Evolutionary conservation across 2,797 vertebrate genomes (phyloP), one percentile per base, ranked within the genome.

Genomic region (Psittacula echo): DNA sequence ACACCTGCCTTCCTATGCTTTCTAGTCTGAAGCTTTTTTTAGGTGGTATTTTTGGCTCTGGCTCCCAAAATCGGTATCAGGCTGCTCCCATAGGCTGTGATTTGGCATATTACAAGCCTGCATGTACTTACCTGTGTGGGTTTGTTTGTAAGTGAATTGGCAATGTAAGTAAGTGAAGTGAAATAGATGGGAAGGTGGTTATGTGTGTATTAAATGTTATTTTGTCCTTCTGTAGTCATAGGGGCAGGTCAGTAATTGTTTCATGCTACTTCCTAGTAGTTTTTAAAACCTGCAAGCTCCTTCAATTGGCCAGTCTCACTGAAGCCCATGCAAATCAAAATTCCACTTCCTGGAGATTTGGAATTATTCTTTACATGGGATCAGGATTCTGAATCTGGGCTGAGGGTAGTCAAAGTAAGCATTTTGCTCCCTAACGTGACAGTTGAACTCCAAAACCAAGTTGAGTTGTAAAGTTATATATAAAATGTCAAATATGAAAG

Each of bases 291-390:
- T 81, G 30, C 32, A 90, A 19, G 12, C 4, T 60, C 30, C 50
- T 79, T 78, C 27, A 11, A 1, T 0, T 66, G 34, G 41, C 27
- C 23, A 41, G 0, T 24, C 11, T 71, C 34, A 54, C 4, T 64
- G 26, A 32, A 85, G 18, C 17, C 65, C 32, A 62, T 23, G 11
- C 23, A 85, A 82, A 44, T 44, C 51, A 64, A 37, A 37, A 39
- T 1, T 2, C 15, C 8, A 18, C 16, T 44, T 53, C 13, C 32
- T 61, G 39, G 24, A 60, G 45, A 61, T 37, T 15, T 64, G 24
- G 79, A 87, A 67, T 27, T 56, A n/a, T n/a, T 73, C 8, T 42
- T 50, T 22, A 68, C n/a, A 76, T 62, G n/a, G 48, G 45, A 17
- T 54, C 30, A 58, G 50, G 10, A 53, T 67, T 80, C 66, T 34